A percentile compares a stretch with the other conserved stretches of the same genome.
Conservation (phyloP, 2,797 vertebrate genomes). For the Notamacropus eugenii region DNA sequence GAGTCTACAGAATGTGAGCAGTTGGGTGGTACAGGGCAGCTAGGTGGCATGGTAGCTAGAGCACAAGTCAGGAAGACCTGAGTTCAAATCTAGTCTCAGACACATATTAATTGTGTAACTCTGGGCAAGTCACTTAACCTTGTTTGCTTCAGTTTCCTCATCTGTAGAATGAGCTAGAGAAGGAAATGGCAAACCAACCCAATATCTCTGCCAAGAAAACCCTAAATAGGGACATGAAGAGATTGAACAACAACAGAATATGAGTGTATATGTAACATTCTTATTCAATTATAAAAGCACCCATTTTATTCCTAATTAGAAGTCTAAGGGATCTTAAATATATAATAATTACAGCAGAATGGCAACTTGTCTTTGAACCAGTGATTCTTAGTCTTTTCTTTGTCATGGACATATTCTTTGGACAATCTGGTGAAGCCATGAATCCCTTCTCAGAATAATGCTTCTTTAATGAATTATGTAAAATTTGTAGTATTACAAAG, state of each 20-base stretch:
- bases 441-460: not conserved
- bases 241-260: not conserved
- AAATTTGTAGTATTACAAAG: not conserved
- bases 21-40: not conserved
- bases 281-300: not conserved
- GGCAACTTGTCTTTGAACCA: not conserved
- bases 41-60: not conserved
- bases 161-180: not conserved
- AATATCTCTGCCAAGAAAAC: not conserved
- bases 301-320: not conserved
- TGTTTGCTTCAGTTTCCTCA: slow-evolving; percentile 6
- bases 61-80: slow-evolving; percentile 9
- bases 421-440: not conserved
- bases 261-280: not conserved
- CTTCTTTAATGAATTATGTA: not conserved
- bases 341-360: not conserved
- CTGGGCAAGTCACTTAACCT: not conserved
- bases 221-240: not conserved
- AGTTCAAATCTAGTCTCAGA: slow-evolving; percentile 7
- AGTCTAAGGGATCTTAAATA: not conserved
- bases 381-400: not conserved
- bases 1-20: too few relatives aligned
- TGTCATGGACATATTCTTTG: not conserved
- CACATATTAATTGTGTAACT: not conserved
- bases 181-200: not conserved